Evolutionary conservation across 1,140 invertebrate genomes (phyloP), one percentile per base, ranked within the genome.

Genomic region (Nomia melanderi): DNA sequence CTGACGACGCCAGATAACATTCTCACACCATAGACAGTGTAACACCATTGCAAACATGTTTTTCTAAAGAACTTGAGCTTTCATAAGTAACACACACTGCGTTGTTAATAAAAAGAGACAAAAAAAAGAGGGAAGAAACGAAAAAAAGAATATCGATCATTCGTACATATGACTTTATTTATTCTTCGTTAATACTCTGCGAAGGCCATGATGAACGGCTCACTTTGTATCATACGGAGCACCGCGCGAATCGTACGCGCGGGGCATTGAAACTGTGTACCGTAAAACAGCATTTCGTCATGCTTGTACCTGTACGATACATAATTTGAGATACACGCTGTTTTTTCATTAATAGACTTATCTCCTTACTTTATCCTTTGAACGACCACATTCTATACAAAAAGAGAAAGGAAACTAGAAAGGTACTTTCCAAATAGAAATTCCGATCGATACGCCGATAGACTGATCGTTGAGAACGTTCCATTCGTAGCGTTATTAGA

Each of bases 61-160:
- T 44, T 79, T 78, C 25, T 79, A 79, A 33, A 27, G 44, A 54
- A 71, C 39, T 14, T 23, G 60, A 76, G 33, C 71, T 56, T 69
- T 75, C 54, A 54, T 72, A 57, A 53, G 29, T 27, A 67, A 80
- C 44, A 27, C 36, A 33, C 25, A 56, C 33, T 77, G 41, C 60
- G 27, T 81, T 77, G 56, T 50, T 78, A 82, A 82, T 81, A 83
- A 69, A 82, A 69, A 54, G 23, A 31, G n/a, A n/a, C n/a, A n/a
- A n/a, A n/a, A 53, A 17, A 50, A 47, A 53, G 8, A 9, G 31
- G 6, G 20, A 47, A 47, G 14, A 44, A 44, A 44, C 41, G 41
- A 17, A 44, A 44, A 44, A 50, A 6, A 36, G 54, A 56, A 57
- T 33, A 41, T 41, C 27, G 7, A 78, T 67, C 66, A 67, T 62